phyloP scores from a whole-genome alignment of 2,797 vertebrate species.

The Novumbra hubbsi region DNA sequence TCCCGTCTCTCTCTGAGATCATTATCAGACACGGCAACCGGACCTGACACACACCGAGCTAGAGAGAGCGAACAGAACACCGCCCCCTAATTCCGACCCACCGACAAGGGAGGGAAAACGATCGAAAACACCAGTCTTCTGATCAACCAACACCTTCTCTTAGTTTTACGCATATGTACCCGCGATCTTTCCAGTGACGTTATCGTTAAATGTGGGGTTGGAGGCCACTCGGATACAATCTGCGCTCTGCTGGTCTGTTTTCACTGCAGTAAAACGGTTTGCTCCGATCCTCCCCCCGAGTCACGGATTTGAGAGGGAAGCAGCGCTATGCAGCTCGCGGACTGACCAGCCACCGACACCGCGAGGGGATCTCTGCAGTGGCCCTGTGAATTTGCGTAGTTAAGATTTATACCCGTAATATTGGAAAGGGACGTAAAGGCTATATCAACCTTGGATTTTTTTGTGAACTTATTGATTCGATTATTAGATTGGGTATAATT shows the following conservation, averaged over 20 bases:
- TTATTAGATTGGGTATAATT: constrained; percentile 61
- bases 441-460: constrained; percentile 57
- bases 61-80: constrained; percentile 44
- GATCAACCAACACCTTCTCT: constrained; percentile 35
- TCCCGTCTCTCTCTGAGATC: constrained; percentile 72
- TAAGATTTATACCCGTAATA: constrained; percentile 37
- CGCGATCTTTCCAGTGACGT: constrained; percentile 56
- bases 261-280: constrained; percentile 72
- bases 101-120: constrained; percentile 33
- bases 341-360: constrained; percentile 40
- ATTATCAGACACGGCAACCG: constrained; percentile 75
- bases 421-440: constrained; percentile 49
- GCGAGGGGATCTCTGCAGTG: constrained; percentile 45
- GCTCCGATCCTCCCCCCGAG: constrained; percentile 62
- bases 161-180: constrained; percentile 36
- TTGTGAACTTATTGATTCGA: constrained; percentile 36
- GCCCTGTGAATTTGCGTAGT: constrained; percentile 34
- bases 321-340: constrained; percentile 61
- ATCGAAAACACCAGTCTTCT: constrained; percentile 37
- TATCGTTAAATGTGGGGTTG: constrained; percentile 62
- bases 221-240: constrained; percentile 53
- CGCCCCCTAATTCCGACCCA: constrained; percentile 31
- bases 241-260: constrained; percentile 59
- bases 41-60: constrained; percentile 72
- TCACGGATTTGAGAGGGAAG: constrained; percentile 75